Evolutionary conservation across 2,888 invertebrate species (phyloP).

Genomic region (Leptothorax acervorum): DNA sequence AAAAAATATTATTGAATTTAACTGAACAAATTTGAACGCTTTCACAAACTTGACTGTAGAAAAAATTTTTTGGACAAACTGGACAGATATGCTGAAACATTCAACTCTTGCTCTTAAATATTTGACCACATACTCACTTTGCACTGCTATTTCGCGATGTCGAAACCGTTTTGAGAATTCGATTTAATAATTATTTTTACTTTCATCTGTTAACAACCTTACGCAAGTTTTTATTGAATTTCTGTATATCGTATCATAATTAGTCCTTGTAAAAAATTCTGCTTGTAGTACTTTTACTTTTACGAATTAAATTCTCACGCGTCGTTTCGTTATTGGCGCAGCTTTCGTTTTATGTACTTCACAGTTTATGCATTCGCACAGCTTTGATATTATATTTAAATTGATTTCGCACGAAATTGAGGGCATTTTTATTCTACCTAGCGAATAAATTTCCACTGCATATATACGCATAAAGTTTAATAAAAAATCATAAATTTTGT

Average conservation of each 20-base stretch:
- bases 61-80: neutral
- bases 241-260: conserved; percentile 4
- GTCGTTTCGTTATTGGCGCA: neutral
- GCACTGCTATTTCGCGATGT: neutral
- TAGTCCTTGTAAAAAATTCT: conserved; percentile 19
- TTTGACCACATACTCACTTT: neutral
- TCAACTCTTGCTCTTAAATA: conserved; percentile 4
- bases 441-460: neutral
- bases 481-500: conserved; percentile 32
- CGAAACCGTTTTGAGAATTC: conserved; percentile 4
- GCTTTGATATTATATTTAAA: conserved; percentile 37
- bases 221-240: neutral
- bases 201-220: neutral
- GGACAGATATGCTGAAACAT: neutral
- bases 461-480: conserved; percentile 16
- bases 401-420: conserved; percentile 29
- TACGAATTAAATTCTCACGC: neutral
- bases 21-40: conserved; percentile 6
- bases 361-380: neutral
- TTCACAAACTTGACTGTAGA: conserved; percentile 1
- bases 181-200: neutral
- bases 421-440: neutral
- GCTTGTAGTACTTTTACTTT: neutral
- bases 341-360: neutral
- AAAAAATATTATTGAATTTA: conserved; percentile 35